These are phyloP conservation scores for Stichopus chloronotus DNA, from an alignment of 35 echinoderm and acorn worm genomes.

Conservation along the genomic window DNA sequence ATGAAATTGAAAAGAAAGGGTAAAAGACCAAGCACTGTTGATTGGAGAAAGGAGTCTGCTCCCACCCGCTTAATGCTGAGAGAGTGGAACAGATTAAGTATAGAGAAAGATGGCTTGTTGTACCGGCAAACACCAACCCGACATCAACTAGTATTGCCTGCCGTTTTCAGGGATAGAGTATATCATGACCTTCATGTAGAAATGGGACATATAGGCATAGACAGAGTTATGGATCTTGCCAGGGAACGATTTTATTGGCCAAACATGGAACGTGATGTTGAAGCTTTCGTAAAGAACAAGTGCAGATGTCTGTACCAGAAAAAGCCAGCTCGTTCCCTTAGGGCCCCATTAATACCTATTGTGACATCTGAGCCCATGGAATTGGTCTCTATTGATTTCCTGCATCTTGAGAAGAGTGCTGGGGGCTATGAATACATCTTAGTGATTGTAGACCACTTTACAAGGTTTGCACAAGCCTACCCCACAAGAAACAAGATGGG, in stretches of 20 bases:
- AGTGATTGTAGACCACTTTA: slow-evolving; percentile 66
- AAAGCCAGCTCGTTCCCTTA: slow-evolving; percentile 38
- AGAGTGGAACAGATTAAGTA: slow-evolving; percentile 51
- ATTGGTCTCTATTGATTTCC: slow-evolving; percentile 65
- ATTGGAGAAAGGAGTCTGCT: background rate
- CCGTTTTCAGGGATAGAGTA: background rate
- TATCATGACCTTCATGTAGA: slow-evolving; percentile 59
- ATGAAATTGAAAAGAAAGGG: slow-evolving; percentile 23
- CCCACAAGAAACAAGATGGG: slow-evolving; percentile 55
- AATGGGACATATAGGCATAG: slow-evolving; percentile 70
- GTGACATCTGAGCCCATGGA: slow-evolving; percentile 54
- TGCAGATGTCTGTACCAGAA: slow-evolving; percentile 64
- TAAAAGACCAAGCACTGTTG: background rate
- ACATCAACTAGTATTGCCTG: slow-evolving; percentile 66
- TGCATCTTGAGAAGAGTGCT: slow-evolving; percentile 57
- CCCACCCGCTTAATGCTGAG: background rate
- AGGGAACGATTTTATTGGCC: slow-evolving; percentile 76
- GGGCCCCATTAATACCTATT: slow-evolving; percentile 52
- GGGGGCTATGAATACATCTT: slow-evolving; percentile 63
- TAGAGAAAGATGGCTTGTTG: slow-evolving; percentile 63
- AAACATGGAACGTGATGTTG: slow-evolving; percentile 44
- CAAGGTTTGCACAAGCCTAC: slow-evolving; percentile 62
- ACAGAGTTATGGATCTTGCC: slow-evolving; percentile 41
- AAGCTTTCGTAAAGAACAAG: slow-evolving; percentile 48
- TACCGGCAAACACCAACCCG: no score